Conservation (phyloP, 2,113 vertebrate genomes). For the Melanotaenia duboulayi region DNA sequence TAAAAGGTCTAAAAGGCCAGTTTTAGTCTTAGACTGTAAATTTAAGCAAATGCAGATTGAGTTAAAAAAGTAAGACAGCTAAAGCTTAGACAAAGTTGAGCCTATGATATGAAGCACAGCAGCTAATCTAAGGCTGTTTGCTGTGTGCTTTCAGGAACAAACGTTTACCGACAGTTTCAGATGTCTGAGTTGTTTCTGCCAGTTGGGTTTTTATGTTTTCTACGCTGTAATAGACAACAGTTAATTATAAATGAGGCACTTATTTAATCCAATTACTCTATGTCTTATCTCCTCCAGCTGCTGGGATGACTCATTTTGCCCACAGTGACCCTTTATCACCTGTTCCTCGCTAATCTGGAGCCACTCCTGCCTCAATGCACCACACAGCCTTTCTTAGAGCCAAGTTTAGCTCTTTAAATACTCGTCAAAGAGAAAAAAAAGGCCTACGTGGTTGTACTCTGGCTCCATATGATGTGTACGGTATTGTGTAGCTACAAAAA, state of each 20-base stretch:
- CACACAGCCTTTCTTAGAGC: not conserved
- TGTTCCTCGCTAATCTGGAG: conserved; percentile 41
- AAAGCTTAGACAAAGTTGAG: too few relatives aligned
- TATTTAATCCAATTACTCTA: conserved; percentile 13
- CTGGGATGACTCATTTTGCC: conserved; percentile 40
- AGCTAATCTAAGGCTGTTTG: too few relatives aligned
- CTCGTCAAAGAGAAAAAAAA: not conserved
- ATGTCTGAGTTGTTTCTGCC: too few relatives aligned
- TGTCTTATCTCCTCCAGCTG: conserved; percentile 37
- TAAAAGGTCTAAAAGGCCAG: too few relatives aligned
- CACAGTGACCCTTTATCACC: conserved; percentile 8
- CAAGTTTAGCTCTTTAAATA: conserved; percentile 7
- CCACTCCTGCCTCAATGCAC: conserved; percentile 14
- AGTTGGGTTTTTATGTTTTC: not conserved
- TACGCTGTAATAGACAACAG: conserved; percentile 4
- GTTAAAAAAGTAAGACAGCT: too few relatives aligned
- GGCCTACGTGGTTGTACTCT: not conserved
- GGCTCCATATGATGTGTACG: not conserved
- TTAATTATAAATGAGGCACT: not conserved
- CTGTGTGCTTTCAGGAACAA: too few relatives aligned
- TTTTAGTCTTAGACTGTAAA: too few relatives aligned
- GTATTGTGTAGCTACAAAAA: not conserved
- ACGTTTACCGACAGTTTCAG: too few relatives aligned
- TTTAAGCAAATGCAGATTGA: too few relatives aligned
- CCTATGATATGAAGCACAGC: too few relatives aligned